A percentile compares a stretch with the other conserved stretches of the same genome.
phyloP scores from a whole-genome alignment of 2,888 invertebrate species.

The Drosophila trichaetosa region DNA sequence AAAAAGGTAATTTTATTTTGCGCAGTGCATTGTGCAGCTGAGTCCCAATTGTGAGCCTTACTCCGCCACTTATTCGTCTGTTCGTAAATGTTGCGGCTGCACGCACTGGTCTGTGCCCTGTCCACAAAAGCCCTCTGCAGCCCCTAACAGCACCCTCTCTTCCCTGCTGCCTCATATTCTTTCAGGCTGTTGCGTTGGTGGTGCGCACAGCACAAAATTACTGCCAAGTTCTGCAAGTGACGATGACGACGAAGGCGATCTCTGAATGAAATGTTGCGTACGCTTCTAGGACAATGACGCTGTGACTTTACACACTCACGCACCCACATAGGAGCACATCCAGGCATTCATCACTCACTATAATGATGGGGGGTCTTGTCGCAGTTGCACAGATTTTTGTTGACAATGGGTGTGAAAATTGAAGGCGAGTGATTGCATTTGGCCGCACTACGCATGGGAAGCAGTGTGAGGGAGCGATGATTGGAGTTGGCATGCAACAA shows the following conservation, averaged over 20 bases:
- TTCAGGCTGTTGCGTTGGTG: conserved; percentile 35
- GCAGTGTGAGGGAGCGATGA: background rate
- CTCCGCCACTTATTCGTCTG: conserved; percentile 39
- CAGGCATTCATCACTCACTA: conserved; percentile 61
- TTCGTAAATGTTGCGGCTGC: conserved; percentile 65
- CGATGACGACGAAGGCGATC: conserved; percentile 41
- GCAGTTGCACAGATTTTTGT: conserved; percentile 75
- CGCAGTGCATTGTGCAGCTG: conserved; percentile 32
- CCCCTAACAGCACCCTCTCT: background rate
- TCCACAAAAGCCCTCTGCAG: background rate
- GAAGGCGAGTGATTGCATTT: conserved; percentile 81
- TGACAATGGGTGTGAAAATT: conserved; percentile 80
- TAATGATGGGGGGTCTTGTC: conserved; percentile 68
- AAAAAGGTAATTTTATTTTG: background rate
- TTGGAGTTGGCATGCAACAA: conserved; percentile 25
- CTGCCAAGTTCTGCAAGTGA: conserved; percentile 75
- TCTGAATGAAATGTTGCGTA: conserved; percentile 72
- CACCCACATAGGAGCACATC: conserved; percentile 19
- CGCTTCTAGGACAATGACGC: conserved; percentile 68
- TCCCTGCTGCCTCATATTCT: conserved; percentile 10
- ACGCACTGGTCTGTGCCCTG: conserved; percentile 55
- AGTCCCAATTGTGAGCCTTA: conserved; percentile 28
- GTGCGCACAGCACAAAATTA: conserved; percentile 68
- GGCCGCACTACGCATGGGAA: conserved; percentile 28
- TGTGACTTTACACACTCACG: conserved; percentile 41